A percentile compares a stretch with the other conserved stretches of the same genome.
Conservation (phyloP, 1,140 invertebrate genomes). For the Apis laboriosa region DNA sequence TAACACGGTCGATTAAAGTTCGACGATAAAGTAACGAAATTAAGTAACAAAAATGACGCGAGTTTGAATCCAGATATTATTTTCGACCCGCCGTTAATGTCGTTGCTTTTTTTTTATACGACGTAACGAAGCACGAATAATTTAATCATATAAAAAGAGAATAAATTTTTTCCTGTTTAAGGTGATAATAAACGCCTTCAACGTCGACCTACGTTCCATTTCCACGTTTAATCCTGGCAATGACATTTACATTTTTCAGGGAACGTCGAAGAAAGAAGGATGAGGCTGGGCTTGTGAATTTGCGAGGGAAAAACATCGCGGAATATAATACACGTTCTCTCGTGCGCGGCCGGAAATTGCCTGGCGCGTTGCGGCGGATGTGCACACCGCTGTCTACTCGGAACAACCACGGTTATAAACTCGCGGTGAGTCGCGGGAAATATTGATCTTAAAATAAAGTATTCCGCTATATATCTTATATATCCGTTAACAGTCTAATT, state of each 20-base stretch:
- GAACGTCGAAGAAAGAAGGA: background rate
- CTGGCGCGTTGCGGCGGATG: slow-evolving; percentile 44
- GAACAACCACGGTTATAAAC: slow-evolving; percentile 38
- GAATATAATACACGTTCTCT: slow-evolving; percentile 22
- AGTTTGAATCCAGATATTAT: too few species aligned
- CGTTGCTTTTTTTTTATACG: background rate
- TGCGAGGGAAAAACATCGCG: slow-evolving; percentile 32
- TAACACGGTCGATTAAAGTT: too few species aligned
- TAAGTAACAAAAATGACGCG: too few species aligned
- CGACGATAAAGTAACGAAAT: too few species aligned
- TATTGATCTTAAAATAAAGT: slow-evolving; percentile 46
- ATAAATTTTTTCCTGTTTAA: background rate
- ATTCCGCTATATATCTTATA: background rate
- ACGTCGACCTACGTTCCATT: slow-evolving; percentile 6
- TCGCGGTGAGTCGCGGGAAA: slow-evolving; percentile 32
- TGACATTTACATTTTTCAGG: slow-evolving; percentile 26
- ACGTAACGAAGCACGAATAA: background rate
- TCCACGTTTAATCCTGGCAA: background rate
- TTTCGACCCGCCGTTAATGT: background rate
- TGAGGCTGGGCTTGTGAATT: slow-evolving; percentile 28
- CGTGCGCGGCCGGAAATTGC: slow-evolving; percentile 52
- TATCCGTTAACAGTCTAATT: slow-evolving; percentile 14
- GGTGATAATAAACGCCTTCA: background rate
- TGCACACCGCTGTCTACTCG: slow-evolving; percentile 19
- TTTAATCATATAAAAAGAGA: background rate